These are phyloP conservation scores for Grammomys dolichurus DNA, from an alignment of 2,113 vertebrate species.

Conservation along the genomic window DNA sequence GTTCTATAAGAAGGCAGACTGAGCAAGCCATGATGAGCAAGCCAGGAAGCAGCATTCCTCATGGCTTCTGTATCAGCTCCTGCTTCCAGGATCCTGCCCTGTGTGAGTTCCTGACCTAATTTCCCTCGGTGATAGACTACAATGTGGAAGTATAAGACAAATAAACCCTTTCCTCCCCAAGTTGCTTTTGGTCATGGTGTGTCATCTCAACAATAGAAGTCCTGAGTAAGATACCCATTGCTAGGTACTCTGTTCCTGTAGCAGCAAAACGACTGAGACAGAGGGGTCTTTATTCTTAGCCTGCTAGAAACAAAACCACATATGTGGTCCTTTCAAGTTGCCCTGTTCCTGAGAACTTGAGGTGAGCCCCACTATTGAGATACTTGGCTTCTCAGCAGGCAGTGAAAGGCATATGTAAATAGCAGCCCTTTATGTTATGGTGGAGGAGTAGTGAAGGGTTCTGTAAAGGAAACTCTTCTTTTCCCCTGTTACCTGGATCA, in stretches of 20 bases:
- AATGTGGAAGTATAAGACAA: not conserved
- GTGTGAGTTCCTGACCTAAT: not conserved
- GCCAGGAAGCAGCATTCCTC: not conserved
- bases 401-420: not conserved
- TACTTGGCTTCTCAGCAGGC: not conserved
- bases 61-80: not conserved
- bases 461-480: not conserved
- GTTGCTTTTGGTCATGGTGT: not conserved
- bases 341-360: not conserved
- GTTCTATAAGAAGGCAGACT: not conserved
- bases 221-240: not conserved
- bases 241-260: not conserved
- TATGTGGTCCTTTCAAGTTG: not conserved
- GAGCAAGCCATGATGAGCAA: not conserved
- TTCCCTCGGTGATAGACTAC: not conserved
- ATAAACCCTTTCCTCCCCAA: not conserved
- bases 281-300: not conserved
- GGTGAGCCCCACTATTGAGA: not conserved
- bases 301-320: not conserved
- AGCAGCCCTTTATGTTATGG: rapidly evolving
- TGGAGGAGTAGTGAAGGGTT: not conserved
- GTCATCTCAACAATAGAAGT: not conserved
- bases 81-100: not conserved
- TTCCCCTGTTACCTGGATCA: not conserved
- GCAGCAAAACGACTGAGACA: not conserved